phyloP scores from a whole-genome alignment of 2,888 invertebrate species.

The Spodoptera littoralis region DNA sequence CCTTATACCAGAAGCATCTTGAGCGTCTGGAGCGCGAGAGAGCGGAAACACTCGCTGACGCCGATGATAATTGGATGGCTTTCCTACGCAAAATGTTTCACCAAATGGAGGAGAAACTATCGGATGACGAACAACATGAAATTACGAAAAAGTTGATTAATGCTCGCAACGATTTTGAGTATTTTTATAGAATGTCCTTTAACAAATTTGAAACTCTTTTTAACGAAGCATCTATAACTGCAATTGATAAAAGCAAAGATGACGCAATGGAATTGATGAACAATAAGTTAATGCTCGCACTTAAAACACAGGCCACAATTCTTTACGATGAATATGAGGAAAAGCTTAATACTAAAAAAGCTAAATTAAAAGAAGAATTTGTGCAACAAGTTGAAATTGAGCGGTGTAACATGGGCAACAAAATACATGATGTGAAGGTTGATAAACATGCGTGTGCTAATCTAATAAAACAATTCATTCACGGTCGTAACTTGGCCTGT shows the following conservation, averaged over 20 bases:
- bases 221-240: conserved; percentile 67
- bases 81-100: not conserved
- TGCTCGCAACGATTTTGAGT: conserved; percentile 70
- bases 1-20: conserved; percentile 64
- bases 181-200: conserved; percentile 68
- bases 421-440: conserved; percentile 75
- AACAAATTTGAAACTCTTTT: conserved; percentile 72
- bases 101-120: too few species aligned
- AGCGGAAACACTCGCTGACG: conserved; percentile 62
- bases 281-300: conserved; percentile 61
- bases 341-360: conserved; percentile 68
- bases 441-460: conserved; percentile 80
- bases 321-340: conserved; percentile 71
- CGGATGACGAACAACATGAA: conserved; percentile 62
- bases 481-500: conserved; percentile 82
- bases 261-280: conserved; percentile 69
- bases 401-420: conserved; percentile 56
- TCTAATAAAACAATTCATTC: conserved; percentile 71
- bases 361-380: conserved; percentile 69
- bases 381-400: conserved; percentile 63
- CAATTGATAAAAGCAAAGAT: conserved; percentile 67
- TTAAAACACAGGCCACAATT: conserved; percentile 73
- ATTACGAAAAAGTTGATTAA: conserved; percentile 64
- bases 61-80: conserved; percentile 72
- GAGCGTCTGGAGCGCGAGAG: conserved; percentile 66